Percentiles rank a stretch among this genome's conserved stretches.
Conservation (phyloP, 2,113 vertebrate species). For the Montifringilla adamsi region DNA sequence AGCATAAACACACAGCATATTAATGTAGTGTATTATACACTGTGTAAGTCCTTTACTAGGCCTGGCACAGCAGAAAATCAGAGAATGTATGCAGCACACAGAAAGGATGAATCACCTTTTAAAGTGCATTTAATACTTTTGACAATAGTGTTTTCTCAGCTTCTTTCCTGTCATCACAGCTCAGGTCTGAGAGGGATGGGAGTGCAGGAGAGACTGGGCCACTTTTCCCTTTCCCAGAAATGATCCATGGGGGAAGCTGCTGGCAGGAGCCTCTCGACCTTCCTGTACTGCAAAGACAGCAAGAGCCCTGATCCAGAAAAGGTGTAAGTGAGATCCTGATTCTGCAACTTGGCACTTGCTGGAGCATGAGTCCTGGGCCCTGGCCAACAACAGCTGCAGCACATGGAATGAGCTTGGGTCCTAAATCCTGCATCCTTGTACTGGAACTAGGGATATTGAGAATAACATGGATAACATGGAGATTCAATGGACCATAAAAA, state of each 20-base stretch:
- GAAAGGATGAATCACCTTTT: background rate
- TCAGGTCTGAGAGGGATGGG: background rate
- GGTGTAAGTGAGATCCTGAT: background rate
- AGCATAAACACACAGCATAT: background rate
- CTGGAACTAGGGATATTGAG: background rate
- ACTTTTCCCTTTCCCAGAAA: background rate
- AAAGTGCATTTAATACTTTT: background rate
- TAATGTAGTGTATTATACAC: background rate
- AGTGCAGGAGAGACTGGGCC: background rate
- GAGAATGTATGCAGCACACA: background rate
- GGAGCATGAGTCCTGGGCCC: background rate
- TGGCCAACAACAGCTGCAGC: background rate
- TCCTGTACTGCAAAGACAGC: background rate
- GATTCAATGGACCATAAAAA: background rate
- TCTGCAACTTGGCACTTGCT: background rate
- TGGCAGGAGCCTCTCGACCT: background rate
- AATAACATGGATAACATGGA: background rate
- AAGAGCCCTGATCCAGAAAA: background rate
- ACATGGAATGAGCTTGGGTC: background rate
- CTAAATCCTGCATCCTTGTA: background rate
- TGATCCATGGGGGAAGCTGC: background rate
- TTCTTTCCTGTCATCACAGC: background rate
- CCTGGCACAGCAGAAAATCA: background rate
- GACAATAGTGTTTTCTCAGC: background rate
- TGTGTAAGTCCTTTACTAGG: background rate